phyloP scores from a whole-genome alignment of 2,797 vertebrate species.

The Hydrophis major region DNA sequence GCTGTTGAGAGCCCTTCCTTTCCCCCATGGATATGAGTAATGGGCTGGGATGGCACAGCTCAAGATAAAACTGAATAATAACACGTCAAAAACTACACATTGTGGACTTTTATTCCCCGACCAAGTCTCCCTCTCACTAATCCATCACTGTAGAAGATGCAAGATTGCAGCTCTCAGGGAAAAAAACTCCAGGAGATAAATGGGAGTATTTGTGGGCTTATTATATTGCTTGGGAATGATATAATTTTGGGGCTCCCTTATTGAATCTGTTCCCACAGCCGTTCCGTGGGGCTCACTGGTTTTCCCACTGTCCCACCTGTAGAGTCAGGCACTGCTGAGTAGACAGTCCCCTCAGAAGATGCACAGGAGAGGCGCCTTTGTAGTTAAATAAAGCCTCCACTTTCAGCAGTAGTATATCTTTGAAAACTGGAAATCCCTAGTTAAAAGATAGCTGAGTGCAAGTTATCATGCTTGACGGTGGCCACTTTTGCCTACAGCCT shows the following conservation, averaged over 20 bases:
- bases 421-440: not conserved
- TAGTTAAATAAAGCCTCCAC: not conserved
- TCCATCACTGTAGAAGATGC: constrained; percentile 77
- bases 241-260: constrained; percentile 68
- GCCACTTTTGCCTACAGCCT: not conserved
- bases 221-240: constrained; percentile 75
- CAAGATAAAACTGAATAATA: constrained; percentile 81
- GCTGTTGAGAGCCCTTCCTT: not conserved
- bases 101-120: constrained; percentile 79
- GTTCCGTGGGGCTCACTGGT: constrained; percentile 5
- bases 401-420: not conserved
- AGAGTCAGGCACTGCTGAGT: not conserved
- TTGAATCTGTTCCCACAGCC: constrained; percentile 66
- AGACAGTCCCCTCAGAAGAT: not conserved
- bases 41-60: constrained; percentile 72
- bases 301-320: not conserved
- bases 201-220: constrained; percentile 78
- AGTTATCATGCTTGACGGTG: not conserved
- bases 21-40: constrained; percentile 72
- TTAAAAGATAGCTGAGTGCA: not conserved
- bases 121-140: constrained; percentile 74
- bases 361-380: not conserved
- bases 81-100: constrained; percentile 76
- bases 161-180: constrained; percentile 69
- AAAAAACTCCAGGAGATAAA: constrained; percentile 75